phyloP scores from a whole-genome alignment of 2,113 vertebrate genomes.

The Pyrgilauda ruficollis region DNA sequence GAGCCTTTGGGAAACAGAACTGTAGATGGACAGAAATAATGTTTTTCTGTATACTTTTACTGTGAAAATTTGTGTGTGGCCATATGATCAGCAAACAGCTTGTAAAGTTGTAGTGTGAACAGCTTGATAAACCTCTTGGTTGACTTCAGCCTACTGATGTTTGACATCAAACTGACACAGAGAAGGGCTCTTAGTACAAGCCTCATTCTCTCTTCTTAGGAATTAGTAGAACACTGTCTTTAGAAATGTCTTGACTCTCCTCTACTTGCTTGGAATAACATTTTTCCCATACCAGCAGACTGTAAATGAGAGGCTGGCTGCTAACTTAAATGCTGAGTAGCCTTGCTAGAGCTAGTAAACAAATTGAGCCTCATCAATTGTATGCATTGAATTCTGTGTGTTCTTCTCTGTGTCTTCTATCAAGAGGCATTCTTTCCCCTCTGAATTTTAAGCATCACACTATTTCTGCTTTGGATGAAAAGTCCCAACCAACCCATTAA shows the following conservation, averaged over 20 bases:
- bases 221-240: background rate
- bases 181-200: background rate
- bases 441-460: background rate
- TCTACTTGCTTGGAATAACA: background rate
- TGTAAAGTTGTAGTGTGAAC: background rate
- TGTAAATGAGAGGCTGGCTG: background rate
- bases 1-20: background rate
- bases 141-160: background rate
- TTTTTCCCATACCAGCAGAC: background rate
- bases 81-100: background rate
- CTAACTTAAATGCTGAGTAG: background rate
- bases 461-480: background rate
- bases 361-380: background rate
- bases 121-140: background rate
- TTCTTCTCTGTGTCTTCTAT: background rate
- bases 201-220: background rate
- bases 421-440: background rate
- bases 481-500: rapidly evolving
- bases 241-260: background rate
- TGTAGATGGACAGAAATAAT: background rate
- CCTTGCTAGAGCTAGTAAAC: background rate
- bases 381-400: background rate
- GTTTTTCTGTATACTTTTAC: background rate
- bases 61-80: background rate
- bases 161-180: background rate